Evolutionary conservation across 1,140 invertebrate species (phyloP), one percentile per base, ranked within the genome.

Genomic region (Parasteatoda tepidariorum): DNA sequence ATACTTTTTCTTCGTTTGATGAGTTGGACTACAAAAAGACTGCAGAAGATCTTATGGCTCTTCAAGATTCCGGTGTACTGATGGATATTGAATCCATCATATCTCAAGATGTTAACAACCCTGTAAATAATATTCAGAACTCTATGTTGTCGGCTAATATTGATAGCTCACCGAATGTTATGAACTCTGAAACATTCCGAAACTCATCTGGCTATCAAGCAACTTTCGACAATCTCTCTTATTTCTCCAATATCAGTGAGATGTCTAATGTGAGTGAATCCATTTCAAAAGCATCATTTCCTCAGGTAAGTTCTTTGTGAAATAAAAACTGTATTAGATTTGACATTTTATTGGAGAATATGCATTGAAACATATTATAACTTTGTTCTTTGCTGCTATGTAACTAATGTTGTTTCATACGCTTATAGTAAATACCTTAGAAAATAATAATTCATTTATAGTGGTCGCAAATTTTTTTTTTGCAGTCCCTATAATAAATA

Each of bases 61-160:
- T 68, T 28, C 33, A 41, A 24, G 41, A 68, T 34, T n/a, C 30
- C 15, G 59, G 54, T 13, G 66, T 70, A 22, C 31, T 82, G 26
- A 30, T 61, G 18, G 78, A 82, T 41, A 61, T 82, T 30, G 78
- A 82, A 61, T 82, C 78, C 9, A 70, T 82, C 33, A 71, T 82
- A 41, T 70, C 78, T 24, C 62, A 48, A 38, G 61, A 66, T 54
- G 6, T 48, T 30, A 67, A 62, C n/a, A 48, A 48, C 31, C 64
- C 33, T 79, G 75, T 67, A 54, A 71, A 71, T 48, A 82, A 82
- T 62, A 4, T 48, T 48, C 38, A 48, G 38, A 48, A 48, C 38
- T 70, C 78, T 18, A 61, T 70, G 30, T 59, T 82, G 41, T 70
- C 78, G n/a, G 64, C 76, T 59, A 48, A 68, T 57, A 4, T 57